These are phyloP conservation scores for Acanthurus tractus DNA, from an alignment of 2,797 vertebrate species.

Conservation along the genomic window DNA sequence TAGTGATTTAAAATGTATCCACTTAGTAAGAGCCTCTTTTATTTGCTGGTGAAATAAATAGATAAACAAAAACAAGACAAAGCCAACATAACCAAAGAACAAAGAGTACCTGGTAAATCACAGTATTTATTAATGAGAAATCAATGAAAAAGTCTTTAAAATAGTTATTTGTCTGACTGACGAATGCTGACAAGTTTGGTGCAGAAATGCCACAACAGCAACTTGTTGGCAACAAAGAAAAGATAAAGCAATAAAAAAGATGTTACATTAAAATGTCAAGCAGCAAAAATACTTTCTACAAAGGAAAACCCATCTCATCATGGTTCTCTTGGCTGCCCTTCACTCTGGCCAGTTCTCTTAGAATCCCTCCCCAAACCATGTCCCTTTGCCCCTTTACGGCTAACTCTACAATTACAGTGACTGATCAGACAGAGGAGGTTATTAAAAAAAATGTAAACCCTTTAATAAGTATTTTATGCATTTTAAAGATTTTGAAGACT, in stretches of 20 bases:
- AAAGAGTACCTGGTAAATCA: not conserved
- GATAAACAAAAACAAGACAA: not conserved
- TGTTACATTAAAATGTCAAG: slow-evolving; percentile 20
- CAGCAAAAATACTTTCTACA: not conserved
- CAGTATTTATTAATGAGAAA: slow-evolving; percentile 8
- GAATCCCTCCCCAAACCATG: too few relatives aligned
- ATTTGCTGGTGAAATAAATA: not conserved
- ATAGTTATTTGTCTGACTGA: not conserved
- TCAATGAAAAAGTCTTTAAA: not conserved
- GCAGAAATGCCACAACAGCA: slow-evolving; percentile 1
- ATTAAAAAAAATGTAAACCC: too few relatives aligned
- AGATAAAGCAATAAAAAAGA: not conserved
- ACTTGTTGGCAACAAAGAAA: slow-evolving; percentile 10
- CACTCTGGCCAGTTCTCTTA: too few relatives aligned
- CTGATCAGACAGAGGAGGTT: too few relatives aligned
- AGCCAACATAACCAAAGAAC: not conserved
- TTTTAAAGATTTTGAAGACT: not conserved
- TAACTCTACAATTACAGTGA: too few relatives aligned
- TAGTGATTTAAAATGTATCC: not conserved
- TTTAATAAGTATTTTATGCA: not conserved
- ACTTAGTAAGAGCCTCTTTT: not conserved
- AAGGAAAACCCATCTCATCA: not conserved
- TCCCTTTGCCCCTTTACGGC: too few relatives aligned
- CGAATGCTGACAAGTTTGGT: not conserved
- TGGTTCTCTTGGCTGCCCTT: not conserved